Evolutionary conservation across 2,113 vertebrate genomes (phyloP).

Genomic region (Rallus limicola): DNA sequence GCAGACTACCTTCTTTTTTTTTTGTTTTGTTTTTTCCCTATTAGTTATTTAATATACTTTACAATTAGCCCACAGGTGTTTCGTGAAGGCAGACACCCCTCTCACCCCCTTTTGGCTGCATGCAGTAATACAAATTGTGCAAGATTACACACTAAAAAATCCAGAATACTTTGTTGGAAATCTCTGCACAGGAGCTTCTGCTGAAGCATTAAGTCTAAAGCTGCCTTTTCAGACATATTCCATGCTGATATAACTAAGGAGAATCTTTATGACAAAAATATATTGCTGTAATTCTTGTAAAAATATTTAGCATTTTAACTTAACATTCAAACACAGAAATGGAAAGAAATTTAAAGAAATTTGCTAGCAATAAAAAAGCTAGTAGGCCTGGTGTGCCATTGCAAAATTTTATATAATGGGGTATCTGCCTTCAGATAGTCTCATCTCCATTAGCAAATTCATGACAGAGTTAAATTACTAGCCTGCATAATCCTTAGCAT

Average conservation of each 20-base stretch:
- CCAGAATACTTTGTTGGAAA: neutral
- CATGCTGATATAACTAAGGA: neutral
- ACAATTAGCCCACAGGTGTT: neutral
- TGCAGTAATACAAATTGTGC: neutral
- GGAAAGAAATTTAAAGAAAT: neutral
- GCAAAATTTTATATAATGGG: neutral
- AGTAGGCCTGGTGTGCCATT: neutral
- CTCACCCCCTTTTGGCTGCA: neutral
- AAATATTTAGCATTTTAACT: neutral
- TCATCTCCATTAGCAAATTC: neutral
- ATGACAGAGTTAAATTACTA: neutral
- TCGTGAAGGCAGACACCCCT: neutral
- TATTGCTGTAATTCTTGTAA: neutral
- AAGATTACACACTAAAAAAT: neutral
- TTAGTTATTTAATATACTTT: conserved; percentile 38
- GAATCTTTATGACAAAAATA: neutral
- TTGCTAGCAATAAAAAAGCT: neutral
- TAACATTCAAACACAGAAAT: neutral
- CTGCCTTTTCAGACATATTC: neutral
- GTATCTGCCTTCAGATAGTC: neutral
- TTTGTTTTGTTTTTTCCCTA: neutral
- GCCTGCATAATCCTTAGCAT: neutral
- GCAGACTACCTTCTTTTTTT: neutral
- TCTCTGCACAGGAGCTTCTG: neutral
- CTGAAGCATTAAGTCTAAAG: neutral